Evolutionary conservation across 2,888 invertebrate genomes (phyloP), one percentile per base, ranked within the genome.

Genomic region (Onthophagus sagittarius): DNA sequence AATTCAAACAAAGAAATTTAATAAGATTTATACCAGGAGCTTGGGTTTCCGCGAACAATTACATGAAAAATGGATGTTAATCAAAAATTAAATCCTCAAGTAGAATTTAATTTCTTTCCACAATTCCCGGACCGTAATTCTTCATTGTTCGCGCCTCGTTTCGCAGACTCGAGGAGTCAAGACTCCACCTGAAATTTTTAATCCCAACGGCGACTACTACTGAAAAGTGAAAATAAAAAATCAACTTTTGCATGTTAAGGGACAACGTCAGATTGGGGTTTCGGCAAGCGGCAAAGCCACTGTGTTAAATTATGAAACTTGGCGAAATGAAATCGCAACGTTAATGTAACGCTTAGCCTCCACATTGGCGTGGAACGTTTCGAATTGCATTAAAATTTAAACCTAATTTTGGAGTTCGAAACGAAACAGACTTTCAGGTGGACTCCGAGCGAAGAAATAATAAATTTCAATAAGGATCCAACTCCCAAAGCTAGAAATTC

Each of bases 321-420:
- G 33, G 62, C 53, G 65, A 74, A 74, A 74, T 72, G 74, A 74
- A 74, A 70, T 70, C 70, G 39, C 70, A 70, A 72, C 74, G 70
- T 71, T 73, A 73, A 70, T 71, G 73, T 73, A 71, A 73, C 73
- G 72, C 72, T 69, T 72, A 74, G 39, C 39, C 39, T 53, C 23
- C 39, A 53, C 39, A 7, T 53, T 11, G 39, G 39, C 39, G 39
- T 7, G 39, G 11, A 53, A 53, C 39, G 39, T 69, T 74, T 72
- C 72, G 72, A 74, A 74, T 74, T 74, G 32, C 71, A 74, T 74
- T 71, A 74, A 74, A 74, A 71, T 74, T 72, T 74, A 74, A 74
- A 74, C 69, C 74, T 70, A 74, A 72, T 74, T 72, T 65, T 72
- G 69, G 67, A 67, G 69, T 39, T 53, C 63, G 74, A 74, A 72